phyloP scores from a whole-genome alignment of 2,113 vertebrate species.

The Caranx melampygus region DNA sequence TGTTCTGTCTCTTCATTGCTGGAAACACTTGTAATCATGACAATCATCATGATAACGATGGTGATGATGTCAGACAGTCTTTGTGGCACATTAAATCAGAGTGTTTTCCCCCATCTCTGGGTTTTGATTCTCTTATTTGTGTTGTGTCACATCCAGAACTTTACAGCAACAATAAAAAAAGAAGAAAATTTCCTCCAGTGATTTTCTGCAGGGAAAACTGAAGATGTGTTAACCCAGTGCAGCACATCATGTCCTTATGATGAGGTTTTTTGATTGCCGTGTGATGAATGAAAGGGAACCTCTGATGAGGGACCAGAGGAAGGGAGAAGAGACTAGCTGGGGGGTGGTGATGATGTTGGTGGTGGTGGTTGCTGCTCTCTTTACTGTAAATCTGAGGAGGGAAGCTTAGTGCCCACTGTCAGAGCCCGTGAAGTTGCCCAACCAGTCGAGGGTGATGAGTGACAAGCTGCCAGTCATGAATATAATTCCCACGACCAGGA shows the following conservation, averaged over 20 bases:
- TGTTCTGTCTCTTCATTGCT: conserved; percentile 34
- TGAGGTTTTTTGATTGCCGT: conserved; percentile 17
- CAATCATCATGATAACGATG: not conserved
- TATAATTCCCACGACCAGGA: conserved; percentile 90
- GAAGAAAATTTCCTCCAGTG: conserved; percentile 44
- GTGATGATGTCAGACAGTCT: conserved; percentile 17
- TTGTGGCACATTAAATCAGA: not conserved
- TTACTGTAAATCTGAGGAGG: conserved; percentile 12
- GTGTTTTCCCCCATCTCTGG: not conserved
- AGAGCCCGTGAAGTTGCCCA: conserved; percentile 89
- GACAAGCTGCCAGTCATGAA: conserved; percentile 97
- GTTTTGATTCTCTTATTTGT: conserved; percentile 27
- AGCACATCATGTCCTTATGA: conserved; percentile 25
- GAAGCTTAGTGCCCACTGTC: conserved; percentile 73
- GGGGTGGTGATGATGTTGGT: not conserved
- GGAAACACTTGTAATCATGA: not conserved
- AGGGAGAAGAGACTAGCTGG: not conserved
- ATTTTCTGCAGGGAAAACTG: conserved; percentile 42
- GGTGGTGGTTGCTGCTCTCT: conserved; percentile 19
- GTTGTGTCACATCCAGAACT: conserved; percentile 40
- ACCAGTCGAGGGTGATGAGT: conserved; percentile 95
- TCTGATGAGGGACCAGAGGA: conserved; percentile 3
- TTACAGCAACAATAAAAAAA: conserved; percentile 30
- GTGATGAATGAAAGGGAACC: not conserved
- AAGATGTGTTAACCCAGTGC: conserved; percentile 15